These are phyloP conservation scores for Matsumurasca onukii DNA, from an alignment of 1,140 invertebrate species.

Conservation along the genomic window DNA sequence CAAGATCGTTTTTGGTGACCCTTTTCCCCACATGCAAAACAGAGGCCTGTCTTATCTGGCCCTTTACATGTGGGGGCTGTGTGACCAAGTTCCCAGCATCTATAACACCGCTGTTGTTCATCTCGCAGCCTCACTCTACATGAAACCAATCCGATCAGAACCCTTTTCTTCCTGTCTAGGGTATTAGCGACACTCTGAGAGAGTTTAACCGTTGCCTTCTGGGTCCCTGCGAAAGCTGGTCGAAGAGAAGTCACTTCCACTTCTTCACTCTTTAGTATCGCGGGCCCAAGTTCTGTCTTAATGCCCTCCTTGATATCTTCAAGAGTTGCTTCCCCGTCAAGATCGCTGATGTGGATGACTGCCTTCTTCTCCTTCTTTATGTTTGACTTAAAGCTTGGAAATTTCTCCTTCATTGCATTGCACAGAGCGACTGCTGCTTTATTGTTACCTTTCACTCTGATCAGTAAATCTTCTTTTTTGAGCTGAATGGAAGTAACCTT, in stretches of 20 bases:
- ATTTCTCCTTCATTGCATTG: background rate
- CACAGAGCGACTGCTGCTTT: background rate
- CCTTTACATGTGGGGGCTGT: too few relatives aligned
- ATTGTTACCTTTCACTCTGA: background rate
- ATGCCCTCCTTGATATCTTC: background rate
- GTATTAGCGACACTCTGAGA: background rate
- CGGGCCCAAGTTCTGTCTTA: background rate
- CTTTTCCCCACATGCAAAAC: too few relatives aligned
- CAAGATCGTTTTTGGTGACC: too few relatives aligned
- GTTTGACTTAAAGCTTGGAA: background rate
- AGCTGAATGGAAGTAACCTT: background rate
- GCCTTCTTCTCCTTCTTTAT: background rate
- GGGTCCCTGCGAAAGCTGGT: background rate
- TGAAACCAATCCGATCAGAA: background rate
- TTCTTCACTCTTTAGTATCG: background rate
- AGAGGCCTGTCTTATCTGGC: too few relatives aligned
- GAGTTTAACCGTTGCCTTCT: background rate
- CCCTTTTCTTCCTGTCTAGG: background rate
- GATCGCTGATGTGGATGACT: background rate
- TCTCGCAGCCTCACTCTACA: background rate
- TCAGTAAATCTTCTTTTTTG: background rate
- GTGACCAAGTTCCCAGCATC: too few relatives aligned
- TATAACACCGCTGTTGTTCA: too few relatives aligned
- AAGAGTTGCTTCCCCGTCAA: background rate
- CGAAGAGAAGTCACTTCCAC: background rate